phyloP scores from a whole-genome alignment of 2,888 invertebrate genomes.

The Camptogramma bilineatum region DNA sequence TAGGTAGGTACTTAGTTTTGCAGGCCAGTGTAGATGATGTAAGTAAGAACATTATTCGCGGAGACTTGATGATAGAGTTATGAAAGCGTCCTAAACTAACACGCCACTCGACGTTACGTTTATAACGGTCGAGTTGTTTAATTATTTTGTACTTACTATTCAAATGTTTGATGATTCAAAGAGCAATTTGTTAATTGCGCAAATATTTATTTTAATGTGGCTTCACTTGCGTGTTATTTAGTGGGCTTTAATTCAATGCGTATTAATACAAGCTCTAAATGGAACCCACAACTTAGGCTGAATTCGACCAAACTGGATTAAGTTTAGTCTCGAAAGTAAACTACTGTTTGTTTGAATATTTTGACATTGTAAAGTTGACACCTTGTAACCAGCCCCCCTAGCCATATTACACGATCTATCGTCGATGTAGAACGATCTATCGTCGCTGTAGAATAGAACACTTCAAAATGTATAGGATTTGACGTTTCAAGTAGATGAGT shows the following conservation, averaged over 20 bases:
- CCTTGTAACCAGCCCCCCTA: no score
- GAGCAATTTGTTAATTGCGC: slow-evolving; percentile 1
- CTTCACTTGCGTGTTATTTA: neutral
- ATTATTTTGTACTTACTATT: slow-evolving; percentile 1
- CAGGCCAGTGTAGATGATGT: no score
- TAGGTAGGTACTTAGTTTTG: no score
- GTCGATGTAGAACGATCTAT: no score
- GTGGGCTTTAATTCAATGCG: neutral
- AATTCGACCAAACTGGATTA: no score
- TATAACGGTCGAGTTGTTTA: neutral
- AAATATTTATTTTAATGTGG: neutral
- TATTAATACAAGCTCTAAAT: neutral
- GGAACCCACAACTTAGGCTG: neutral
- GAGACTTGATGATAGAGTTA: neutral
- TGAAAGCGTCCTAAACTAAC: slow-evolving; percentile 2
- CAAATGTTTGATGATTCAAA: neutral
- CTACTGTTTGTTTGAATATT: no score
- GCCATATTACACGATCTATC: no score
- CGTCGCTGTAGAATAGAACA: no score
- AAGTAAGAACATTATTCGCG: neutral
- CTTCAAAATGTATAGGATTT: no score
- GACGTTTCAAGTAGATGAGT: no score
- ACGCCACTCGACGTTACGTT: neutral
- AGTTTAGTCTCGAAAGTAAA: no score
- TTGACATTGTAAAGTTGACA: no score